A percentile compares a stretch with the other conserved stretches of the same genome.
These are phyloP conservation scores for Coturnix japonica DNA, from an alignment of 2,113 vertebrate genomes.

Conservation along the genomic window DNA sequence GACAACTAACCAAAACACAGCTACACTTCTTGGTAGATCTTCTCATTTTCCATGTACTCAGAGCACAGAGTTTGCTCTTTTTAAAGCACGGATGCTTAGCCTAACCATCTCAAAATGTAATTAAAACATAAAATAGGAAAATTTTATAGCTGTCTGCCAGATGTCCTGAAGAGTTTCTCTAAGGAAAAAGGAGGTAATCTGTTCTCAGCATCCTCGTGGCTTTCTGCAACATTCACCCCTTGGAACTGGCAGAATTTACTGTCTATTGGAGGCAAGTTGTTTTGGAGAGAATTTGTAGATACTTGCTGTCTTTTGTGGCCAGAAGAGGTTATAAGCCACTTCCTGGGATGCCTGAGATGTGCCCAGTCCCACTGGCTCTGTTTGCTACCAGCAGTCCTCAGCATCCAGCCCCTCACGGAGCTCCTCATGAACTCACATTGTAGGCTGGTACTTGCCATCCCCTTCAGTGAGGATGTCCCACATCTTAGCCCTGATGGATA, in stretches of 20 bases:
- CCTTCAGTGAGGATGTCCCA: neutral
- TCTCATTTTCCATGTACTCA: conserved; percentile 35
- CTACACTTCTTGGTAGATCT: conserved; percentile 3
- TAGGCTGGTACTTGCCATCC: neutral
- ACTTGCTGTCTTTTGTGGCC: neutral
- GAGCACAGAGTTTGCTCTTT: conserved; percentile 37
- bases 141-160: conserved; percentile 71
- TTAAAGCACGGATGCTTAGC: conserved; percentile 34
- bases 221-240: neutral
- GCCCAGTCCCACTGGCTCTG: neutral
- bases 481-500: rapidly evolving
- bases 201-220: neutral
- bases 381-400: neutral
- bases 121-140: conserved; percentile 57
- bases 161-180: conserved; percentile 68
- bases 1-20: conserved; percentile 50
- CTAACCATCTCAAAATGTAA: conserved; percentile 43
- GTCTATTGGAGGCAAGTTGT: neutral
- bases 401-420: neutral
- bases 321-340: neutral
- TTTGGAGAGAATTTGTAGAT: neutral
- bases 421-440: neutral
- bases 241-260: neutral
- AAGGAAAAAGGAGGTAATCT: conserved; percentile 19
- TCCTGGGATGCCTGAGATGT: rapidly evolving